Evolutionary conservation across 2,113 vertebrate species (phyloP), one percentile per base, ranked within the genome.

Genomic region (Serinus canaria): DNA sequence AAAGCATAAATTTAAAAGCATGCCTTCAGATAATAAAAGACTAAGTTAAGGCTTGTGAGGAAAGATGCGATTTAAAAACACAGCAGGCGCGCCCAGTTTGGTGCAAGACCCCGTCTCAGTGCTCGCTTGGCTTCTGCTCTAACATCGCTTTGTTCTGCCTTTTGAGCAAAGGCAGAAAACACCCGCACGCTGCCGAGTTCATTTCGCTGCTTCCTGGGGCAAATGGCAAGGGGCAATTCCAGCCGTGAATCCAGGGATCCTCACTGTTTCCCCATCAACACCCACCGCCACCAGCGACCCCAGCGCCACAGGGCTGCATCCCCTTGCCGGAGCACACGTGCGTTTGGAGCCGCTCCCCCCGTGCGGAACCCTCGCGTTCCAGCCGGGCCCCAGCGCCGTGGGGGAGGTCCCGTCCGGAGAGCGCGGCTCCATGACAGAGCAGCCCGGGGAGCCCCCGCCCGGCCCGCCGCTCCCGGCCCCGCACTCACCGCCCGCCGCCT

Each of bases 221-320:
- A 18, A 35, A 31, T 0, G 1, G 37, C 70, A 5, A 8, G 1
- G 19, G 33, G 21, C 35, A 2, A 9, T 7, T 24, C 23, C 52
- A 16, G 75, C 75, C 37, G 8, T 0, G 69, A 52, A 59, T 4
- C 37, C 80, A 9, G 20, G 15, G 28, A 4, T 2, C 5, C 8
- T 2, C 47, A 1, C 41, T 0, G 33, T 2, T 7, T 16, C 6
- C 68, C 41, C 1, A 0, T 0, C 68, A 3, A 1, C 41, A 3
- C 35, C 4, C 59, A 7, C 8, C 0, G 49, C 15, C 47, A 3
- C 11, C 21, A 5, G 73, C 17, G 41, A 24, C 13, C 3, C 60
- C 10, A 59, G 23, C 41, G 41, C 60, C 27, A 12, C 50, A 5
- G 13, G 43, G 30, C 52, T n/a, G 44, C 0, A 19, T 24, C 56